Conservation (phyloP, 1,140 invertebrate genomes). For the Macrobrachium nipponense region DNA sequence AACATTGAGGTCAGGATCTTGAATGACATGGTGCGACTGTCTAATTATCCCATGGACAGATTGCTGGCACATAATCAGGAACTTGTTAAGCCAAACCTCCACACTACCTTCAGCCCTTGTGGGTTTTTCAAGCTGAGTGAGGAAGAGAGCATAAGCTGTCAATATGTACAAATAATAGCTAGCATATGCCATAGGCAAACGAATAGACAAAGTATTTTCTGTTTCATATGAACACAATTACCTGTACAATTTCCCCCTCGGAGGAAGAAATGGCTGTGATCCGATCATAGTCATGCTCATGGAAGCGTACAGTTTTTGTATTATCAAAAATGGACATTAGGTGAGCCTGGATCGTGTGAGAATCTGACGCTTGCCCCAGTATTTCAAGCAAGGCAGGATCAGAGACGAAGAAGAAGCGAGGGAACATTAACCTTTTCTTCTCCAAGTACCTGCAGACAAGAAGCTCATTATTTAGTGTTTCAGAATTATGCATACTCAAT, state of each 20-base stretch:
- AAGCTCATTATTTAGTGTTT: background rate
- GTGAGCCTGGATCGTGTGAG: slow-evolving; percentile 97
- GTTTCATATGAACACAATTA: slow-evolving; percentile 64
- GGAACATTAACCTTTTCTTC: slow-evolving; percentile 95
- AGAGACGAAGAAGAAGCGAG: slow-evolving; percentile 97
- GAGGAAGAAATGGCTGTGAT: slow-evolving; percentile 93
- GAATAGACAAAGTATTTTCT: too few species aligned
- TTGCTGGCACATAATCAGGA: slow-evolving; percentile 87
- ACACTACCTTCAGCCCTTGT: slow-evolving; percentile 97
- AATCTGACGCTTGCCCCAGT: slow-evolving; percentile 95
- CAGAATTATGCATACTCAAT: background rate
- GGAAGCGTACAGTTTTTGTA: slow-evolving; percentile 91
- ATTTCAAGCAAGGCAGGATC: slow-evolving; percentile 96
- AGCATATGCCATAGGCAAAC: too few species aligned
- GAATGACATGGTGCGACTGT: slow-evolving; percentile 83
- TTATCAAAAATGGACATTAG: slow-evolving; percentile 96
- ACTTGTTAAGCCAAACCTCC: slow-evolving; percentile 92
- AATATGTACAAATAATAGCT: too few species aligned
- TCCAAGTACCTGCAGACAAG: slow-evolving; percentile 82
- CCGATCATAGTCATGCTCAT: slow-evolving; percentile 96
- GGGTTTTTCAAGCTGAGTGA: slow-evolving; percentile 81
- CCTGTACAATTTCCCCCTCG: slow-evolving; percentile 88
- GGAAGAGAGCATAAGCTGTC: too few species aligned
- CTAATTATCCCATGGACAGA: slow-evolving; percentile 94
- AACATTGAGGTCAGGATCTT: slow-evolving; percentile 88